Conservation (phyloP, 2,113 vertebrate species). For the Azemiops feae region DNA sequence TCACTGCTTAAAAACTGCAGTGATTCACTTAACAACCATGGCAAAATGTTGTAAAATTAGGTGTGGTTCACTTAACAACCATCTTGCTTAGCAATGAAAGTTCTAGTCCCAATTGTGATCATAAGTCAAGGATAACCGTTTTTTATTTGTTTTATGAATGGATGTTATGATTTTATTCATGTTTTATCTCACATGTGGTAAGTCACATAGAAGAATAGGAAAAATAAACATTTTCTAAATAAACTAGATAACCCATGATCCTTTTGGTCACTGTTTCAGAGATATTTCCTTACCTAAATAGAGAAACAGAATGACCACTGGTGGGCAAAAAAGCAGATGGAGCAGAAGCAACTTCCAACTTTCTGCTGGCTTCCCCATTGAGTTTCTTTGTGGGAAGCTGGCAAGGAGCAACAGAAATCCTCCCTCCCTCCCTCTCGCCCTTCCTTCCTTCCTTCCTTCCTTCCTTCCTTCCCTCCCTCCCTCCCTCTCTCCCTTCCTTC, state of each 20-base stretch:
- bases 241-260: background rate
- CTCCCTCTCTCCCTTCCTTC: background rate
- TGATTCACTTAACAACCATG: background rate
- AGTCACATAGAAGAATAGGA: background rate
- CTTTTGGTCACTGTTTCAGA: background rate
- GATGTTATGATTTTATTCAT: background rate
- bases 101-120: background rate
- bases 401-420: background rate
- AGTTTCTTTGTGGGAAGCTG: background rate
- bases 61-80: background rate
- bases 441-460: too few species aligned
- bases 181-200: background rate
- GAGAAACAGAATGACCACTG: background rate
- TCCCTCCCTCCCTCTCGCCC: background rate
- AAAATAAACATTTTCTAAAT: background rate
- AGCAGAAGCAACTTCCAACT: background rate
- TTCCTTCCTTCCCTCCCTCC: background rate
- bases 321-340: background rate
- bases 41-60: background rate
- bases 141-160: background rate
- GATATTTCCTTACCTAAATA: background rate
- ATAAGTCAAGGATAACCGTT: background rate
- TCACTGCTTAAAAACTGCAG: too few species aligned
- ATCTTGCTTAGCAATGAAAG: background rate
- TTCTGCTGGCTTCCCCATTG: background rate